These are phyloP conservation scores for Probosciger aterrimus DNA, from an alignment of 2,113 vertebrate species.

Conservation along the genomic window DNA sequence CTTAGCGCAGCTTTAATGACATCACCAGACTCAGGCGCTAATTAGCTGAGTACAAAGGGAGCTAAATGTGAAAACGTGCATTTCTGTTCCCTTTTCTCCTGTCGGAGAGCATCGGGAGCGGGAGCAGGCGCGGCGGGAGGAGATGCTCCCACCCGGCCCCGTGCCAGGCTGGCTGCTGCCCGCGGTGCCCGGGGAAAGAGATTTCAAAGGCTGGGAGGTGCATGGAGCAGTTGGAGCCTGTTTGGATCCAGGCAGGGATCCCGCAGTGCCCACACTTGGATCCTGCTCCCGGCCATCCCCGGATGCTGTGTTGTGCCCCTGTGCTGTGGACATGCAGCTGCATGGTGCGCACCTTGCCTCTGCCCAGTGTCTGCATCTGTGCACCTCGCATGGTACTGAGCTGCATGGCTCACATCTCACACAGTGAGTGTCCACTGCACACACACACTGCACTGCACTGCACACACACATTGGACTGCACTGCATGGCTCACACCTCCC, in stretches of 20 bases:
- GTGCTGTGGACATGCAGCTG: not conserved
- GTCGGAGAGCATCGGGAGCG: conserved; percentile 2
- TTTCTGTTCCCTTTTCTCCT: conserved; percentile 53
- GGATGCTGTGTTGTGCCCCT: not conserved
- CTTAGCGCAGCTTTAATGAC: conserved; percentile 71
- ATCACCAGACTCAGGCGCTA: conserved; percentile 70
- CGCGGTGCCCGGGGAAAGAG: not conserved
- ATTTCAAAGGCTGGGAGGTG: not conserved
- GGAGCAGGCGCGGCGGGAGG: conserved; percentile 1
- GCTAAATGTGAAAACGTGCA: conserved; percentile 71
- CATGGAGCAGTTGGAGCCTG: not conserved
- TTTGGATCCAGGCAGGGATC: not conserved
- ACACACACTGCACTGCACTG: not conserved
- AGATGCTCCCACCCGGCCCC: not conserved
- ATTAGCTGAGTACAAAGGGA: conserved; percentile 70
- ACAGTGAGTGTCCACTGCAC: too few relatives aligned
- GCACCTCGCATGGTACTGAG: not conserved
- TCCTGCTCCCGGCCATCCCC: not conserved
- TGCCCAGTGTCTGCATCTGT: fast-evolving
- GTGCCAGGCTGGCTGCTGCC: not conserved
- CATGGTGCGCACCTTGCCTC: fast-evolving
- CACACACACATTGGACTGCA: not conserved
- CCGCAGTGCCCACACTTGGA: fast-evolving
- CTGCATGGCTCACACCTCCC: too few relatives aligned
- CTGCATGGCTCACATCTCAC: not conserved